Conservation (phyloP, 2,797 vertebrate species). For the Emydoidea blandingii region DNA sequence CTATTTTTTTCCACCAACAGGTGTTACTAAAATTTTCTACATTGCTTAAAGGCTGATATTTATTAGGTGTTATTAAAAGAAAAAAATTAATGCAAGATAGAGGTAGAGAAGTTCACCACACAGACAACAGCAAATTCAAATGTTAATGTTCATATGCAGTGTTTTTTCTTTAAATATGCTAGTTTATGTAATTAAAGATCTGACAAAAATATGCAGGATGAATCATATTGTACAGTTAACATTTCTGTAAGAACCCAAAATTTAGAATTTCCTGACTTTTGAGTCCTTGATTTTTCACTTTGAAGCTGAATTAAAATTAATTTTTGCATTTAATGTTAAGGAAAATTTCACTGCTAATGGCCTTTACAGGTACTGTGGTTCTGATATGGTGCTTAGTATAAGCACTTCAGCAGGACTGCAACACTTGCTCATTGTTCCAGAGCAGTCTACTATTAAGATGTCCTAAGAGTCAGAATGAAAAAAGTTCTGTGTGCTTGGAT, state of each 20-base stretch:
- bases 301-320: constrained; percentile 18
- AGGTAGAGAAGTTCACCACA: not conserved
- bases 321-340: constrained; percentile 45
- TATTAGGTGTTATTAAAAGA: not conserved
- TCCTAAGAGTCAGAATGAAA: not conserved
- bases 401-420: not conserved
- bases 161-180: not conserved
- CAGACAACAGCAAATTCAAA: not conserved
- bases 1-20: too few relatives aligned
- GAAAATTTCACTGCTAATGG: constrained; percentile 23
- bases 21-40: too few relatives aligned
- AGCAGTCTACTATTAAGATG: not conserved
- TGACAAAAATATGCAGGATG: not conserved
- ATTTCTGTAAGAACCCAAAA: constrained; percentile 37
- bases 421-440: not conserved
- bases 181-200: not conserved
- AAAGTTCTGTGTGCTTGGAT: not conserved
- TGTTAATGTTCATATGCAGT: not conserved
- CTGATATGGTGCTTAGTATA: not conserved
- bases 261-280: not conserved
- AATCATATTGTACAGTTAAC: constrained; percentile 21
- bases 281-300: constrained; percentile 18
- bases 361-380: constrained; percentile 50
- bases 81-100: not conserved
- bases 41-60: too few relatives aligned